A percentile compares a stretch with the other conserved stretches of the same genome.
Evolutionary conservation across 2,113 vertebrate species (phyloP).

Genomic region (Zootoca vivipara): DNA sequence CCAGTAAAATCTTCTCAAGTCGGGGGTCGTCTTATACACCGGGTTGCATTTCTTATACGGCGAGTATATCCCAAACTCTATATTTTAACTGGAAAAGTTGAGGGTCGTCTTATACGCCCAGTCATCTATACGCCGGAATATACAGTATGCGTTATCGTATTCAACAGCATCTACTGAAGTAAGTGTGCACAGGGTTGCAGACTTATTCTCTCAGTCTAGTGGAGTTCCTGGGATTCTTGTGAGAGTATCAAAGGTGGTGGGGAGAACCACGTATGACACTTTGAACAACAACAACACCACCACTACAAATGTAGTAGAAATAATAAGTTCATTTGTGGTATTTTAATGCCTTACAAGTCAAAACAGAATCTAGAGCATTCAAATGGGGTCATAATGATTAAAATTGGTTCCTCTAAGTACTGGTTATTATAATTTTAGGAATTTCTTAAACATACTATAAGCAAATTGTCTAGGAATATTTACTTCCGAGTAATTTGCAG

Average conservation of each 20-base stretch:
- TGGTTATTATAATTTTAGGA: not conserved
- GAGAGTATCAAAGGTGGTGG: not conserved
- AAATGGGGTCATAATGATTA: not conserved
- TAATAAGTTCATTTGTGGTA: not conserved
- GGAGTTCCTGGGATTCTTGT: not conserved
- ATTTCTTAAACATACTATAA: not conserved
- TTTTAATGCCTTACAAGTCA: not conserved
- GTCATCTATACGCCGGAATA: no score
- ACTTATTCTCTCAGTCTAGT: not conserved
- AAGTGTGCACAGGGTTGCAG: not conserved
- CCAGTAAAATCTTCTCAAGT: no score
- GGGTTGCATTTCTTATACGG: no score
- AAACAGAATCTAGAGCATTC: not conserved
- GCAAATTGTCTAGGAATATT: not conserved
- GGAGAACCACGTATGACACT: not conserved
- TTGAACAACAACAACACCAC: not conserved
- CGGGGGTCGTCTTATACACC: no score
- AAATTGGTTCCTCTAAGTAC: not conserved
- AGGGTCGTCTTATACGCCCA: no score
- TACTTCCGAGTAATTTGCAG: not conserved
- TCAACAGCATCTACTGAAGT: not conserved
- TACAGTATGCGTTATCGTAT: not conserved
- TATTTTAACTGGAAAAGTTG: no score
- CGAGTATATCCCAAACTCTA: no score
- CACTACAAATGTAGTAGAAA: not conserved